Conservation (phyloP, 2,888 invertebrate genomes). For the Orchesellides sinensis region DNA sequence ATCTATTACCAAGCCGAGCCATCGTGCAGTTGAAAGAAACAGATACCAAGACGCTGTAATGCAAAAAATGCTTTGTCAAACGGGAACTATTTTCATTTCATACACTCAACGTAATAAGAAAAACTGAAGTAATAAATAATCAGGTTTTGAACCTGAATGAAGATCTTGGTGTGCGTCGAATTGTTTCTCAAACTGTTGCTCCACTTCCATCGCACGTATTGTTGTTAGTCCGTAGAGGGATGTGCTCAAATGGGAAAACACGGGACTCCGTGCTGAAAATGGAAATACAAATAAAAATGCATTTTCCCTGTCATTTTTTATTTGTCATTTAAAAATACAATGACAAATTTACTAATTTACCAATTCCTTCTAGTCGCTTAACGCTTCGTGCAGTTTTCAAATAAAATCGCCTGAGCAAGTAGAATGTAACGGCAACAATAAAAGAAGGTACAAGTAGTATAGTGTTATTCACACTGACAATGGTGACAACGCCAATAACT, state of each 20-base stretch:
- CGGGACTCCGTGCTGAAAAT: constrained; percentile 76
- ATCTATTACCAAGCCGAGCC: constrained; percentile 96
- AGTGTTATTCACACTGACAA: constrained; percentile 70
- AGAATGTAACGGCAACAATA: constrained; percentile 77
- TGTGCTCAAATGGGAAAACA: constrained; percentile 74
- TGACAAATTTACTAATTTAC: constrained; percentile 11
- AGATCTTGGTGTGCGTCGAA: constrained; percentile 85
- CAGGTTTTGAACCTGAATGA: constrained; percentile 57
- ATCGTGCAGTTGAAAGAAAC: constrained; percentile 92
- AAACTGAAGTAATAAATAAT: constrained; percentile 62
- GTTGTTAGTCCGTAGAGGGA: constrained; percentile 72
- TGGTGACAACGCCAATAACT: constrained; percentile 73
- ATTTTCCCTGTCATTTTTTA: neutral
- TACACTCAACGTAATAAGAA: too few species aligned
- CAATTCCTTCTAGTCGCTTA: constrained; percentile 76
- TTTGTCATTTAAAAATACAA: neutral
- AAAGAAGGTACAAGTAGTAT: constrained; percentile 75
- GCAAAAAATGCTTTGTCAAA: constrained; percentile 19
- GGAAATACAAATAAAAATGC: constrained; percentile 12
- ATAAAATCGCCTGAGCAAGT: constrained; percentile 77
- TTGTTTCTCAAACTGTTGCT: constrained; percentile 86
- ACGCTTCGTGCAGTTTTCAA: constrained; percentile 78
- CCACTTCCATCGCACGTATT: constrained; percentile 89
- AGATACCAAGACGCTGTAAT: constrained; percentile 86
- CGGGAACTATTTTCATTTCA: too few species aligned